phyloP scores from a whole-genome alignment of 2,888 invertebrate genomes.

The Schizaphis graminum region DNA sequence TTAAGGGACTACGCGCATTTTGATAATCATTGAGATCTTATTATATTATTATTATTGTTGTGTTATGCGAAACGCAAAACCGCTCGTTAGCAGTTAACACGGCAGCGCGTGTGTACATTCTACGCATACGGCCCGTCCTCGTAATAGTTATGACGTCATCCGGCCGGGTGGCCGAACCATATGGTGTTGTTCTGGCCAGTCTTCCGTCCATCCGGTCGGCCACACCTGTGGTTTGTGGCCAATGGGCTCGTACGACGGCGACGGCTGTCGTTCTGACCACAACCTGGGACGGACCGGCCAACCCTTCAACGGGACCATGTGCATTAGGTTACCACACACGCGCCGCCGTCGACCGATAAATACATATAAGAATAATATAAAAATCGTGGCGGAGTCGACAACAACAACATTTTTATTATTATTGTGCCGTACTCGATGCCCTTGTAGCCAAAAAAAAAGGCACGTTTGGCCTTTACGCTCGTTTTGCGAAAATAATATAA shows the following conservation, averaged over 20 bases:
- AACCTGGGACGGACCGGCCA: not conserved
- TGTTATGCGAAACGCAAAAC: conserved; percentile 38
- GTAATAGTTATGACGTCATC: conserved; percentile 66
- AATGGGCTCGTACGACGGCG: not conserved
- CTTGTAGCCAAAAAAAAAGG: conserved; percentile 4
- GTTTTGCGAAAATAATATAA: conserved; percentile 9
- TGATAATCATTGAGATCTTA: conserved; percentile 18
- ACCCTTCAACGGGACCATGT: conserved; percentile 45
- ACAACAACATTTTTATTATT: not conserved
- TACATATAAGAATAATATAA: not conserved
- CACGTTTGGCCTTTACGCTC: conserved; percentile 39
- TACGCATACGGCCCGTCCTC: conserved; percentile 59
- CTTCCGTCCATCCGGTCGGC: conserved; percentile 39
- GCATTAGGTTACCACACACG: conserved; percentile 38
- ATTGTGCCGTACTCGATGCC: not conserved
- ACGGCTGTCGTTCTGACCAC: not conserved
- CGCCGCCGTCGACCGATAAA: not conserved
- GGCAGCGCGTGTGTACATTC: conserved; percentile 37
- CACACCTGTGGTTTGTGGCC: not conserved
- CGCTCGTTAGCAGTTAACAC: not conserved
- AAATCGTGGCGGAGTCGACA: not conserved
- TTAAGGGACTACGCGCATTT: not conserved
- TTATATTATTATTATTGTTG: conserved; percentile 27
- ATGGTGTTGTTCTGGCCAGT: conserved; percentile 40
- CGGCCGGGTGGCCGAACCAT: conserved; percentile 58